Base-by-base conservation (phyloP, 2,797 vertebrate genomes). In the Synanceia verrucosa region DNA sequence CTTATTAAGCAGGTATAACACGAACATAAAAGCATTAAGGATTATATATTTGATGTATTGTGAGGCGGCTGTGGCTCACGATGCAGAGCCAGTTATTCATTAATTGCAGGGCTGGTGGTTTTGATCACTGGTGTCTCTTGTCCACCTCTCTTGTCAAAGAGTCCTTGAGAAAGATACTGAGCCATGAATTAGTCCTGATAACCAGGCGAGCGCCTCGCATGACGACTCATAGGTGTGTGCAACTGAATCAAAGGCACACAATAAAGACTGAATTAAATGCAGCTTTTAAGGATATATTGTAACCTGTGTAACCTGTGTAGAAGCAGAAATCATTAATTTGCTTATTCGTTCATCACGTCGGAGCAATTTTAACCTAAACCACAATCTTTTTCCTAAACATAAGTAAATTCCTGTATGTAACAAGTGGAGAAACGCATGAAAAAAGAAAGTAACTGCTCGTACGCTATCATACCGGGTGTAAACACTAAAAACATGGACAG, bases 161-260 rank as follows among this genome's bases (percentile, higher is more conserved):
- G 66, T 74, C 65, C 33, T 55, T 29, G 60, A 62, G 68, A 23
- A 36, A 51, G 5, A 72, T 44, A 50, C 34, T 18, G 23, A 70
- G 47, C 60, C 48, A n/a, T 11, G 28, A 63, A 63, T 46, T 39
- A 18, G 41, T 47, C 11, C 47, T 26, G 41, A 57, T 43, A 28
- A 3, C 31, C 10, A 10, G 39, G 14, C 31, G n/a, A 18, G 41
- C 46, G 8, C 26, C 52, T 23, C 7, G 18, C 41, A 51, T 19
- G 51, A 50, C 37, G 18, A 39, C 14, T 13, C 37, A 18, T 41
- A 19, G 24, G 52, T 66, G 62, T 18, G 18, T 37, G 14, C 7
- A 14, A 1, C 41, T 1, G 7, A 44, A 14, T 44, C 12, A 34
- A 6, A 44, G 21, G 13, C 19, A 14, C 1, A 9, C 19, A 9